These are phyloP conservation scores for Hyaena hyaena DNA, from an alignment of 2,113 vertebrate genomes.

Conservation along the genomic window DNA sequence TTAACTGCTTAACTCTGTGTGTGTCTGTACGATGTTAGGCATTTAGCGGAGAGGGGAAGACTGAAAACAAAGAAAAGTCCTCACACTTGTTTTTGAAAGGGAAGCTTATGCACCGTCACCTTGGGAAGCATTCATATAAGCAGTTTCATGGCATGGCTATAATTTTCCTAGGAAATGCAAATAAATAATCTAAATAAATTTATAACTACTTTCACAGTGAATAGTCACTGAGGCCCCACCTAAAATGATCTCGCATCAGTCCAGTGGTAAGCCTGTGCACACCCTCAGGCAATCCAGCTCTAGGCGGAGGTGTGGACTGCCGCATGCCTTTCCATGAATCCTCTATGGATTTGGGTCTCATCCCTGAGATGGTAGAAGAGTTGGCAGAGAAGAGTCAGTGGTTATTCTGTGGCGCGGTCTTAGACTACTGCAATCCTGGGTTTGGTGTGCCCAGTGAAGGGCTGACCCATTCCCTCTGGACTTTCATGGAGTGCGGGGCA, in stretches of 20 bases:
- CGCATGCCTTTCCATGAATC: fast-evolving
- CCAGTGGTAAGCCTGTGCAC: background rate
- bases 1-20: too few relatives aligned
- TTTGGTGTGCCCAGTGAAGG: background rate
- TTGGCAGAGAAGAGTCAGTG: background rate
- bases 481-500: background rate
- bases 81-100: background rate
- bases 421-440: fast-evolving
- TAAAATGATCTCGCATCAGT: background rate
- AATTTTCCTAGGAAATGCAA: background rate
- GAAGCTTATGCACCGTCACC: background rate
- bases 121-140: background rate
- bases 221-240: too few relatives aligned
- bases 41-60: background rate
- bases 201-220: background rate
- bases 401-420: fast-evolving
- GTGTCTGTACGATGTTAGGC: background rate
- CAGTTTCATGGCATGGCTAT: background rate
- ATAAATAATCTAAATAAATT: background rate
- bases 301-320: background rate
- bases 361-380: background rate
- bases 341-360: background rate
- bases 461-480: background rate
- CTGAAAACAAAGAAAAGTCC: background rate
- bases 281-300: background rate